Conservation (phyloP, 2,113 vertebrate genomes). For the Syngnathoides biaculeatus region DNA sequence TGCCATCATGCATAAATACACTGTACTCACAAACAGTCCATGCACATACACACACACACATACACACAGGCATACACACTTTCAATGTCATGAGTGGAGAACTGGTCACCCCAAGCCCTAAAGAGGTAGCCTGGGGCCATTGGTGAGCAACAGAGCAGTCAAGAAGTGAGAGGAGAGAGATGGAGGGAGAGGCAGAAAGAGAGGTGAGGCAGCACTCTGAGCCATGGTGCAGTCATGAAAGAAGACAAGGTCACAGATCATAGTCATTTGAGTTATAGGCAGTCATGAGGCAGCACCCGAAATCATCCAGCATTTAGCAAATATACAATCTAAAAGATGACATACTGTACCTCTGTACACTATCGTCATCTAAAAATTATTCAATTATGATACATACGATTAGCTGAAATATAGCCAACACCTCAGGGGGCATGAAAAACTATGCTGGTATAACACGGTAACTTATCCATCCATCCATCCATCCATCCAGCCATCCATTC, state of each 20-base stretch:
- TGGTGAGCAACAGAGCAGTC: conserved; percentile 52
- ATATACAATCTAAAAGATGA: conserved; percentile 16
- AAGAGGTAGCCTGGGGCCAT: conserved; percentile 49
- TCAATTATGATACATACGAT: conserved; percentile 13
- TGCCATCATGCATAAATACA: neutral
- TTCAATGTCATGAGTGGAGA: conserved; percentile 60
- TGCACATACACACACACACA: conserved; percentile 4
- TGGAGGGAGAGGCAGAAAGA: conserved; percentile 7
- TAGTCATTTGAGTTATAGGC: conserved; percentile 45
- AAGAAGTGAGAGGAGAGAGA: conserved; percentile 15
- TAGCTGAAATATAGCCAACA: conserved; percentile 13
- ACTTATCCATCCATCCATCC: conserved; percentile 32
- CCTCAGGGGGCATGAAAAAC: conserved; percentile 10
- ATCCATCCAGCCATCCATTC: neutral
- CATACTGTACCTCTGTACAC: conserved; percentile 17
- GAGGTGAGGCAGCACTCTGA: conserved; percentile 35
- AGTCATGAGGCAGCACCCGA: conserved; percentile 44
- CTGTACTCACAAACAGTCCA: conserved; percentile 2
- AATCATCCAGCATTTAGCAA: conserved; percentile 16
- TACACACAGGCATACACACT: conserved; percentile 26
- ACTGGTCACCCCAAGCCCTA: conserved; percentile 41
- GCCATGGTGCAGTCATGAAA: conserved; percentile 44
- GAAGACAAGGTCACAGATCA: conserved; percentile 61
- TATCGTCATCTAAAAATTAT: neutral
- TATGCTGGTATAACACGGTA: conserved; percentile 27